phyloP scores from a whole-genome alignment of 2,113 vertebrate species.

The Prunella himalayana region DNA sequence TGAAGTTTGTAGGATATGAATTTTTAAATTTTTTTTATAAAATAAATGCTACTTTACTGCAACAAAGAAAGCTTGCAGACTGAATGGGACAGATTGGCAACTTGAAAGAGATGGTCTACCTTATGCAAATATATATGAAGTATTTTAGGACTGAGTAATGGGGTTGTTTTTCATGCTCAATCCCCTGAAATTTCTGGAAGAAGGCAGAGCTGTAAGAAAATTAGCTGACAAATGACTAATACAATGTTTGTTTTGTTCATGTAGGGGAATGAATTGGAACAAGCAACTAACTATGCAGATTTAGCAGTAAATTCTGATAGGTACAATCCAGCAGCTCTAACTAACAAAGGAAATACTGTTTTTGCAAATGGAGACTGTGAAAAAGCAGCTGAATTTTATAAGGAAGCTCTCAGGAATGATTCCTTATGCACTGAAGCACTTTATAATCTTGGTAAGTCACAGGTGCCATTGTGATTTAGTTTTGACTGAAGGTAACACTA shows the following conservation, averaged over 20 bases:
- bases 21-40: neutral
- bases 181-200: neutral
- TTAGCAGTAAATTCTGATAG: slow-evolving; percentile 91
- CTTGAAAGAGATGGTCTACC: neutral
- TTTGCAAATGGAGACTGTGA: slow-evolving; percentile 87
- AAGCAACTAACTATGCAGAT: slow-evolving; percentile 91
- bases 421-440: slow-evolving; percentile 95
- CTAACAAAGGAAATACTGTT: slow-evolving; percentile 94
- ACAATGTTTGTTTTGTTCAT: slow-evolving; percentile 38
- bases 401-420: slow-evolving; percentile 93
- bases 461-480: neutral
- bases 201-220: neutral
- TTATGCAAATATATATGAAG: neutral
- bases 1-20: neutral
- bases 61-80: neutral
- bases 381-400: slow-evolving; percentile 94
- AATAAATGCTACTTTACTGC: neutral
- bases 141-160: neutral
- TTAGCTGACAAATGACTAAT: neutral
- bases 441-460: slow-evolving; percentile 89
- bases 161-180: neutral
- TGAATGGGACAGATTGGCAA: neutral
- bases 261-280: slow-evolving; percentile 89
- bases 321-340: slow-evolving; percentile 92
- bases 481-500: neutral